A percentile compares a stretch with the other conserved stretches of the same genome.
Evolutionary conservation across 2,113 vertebrate genomes (phyloP).

Genomic region (Melospiza melodia): DNA sequence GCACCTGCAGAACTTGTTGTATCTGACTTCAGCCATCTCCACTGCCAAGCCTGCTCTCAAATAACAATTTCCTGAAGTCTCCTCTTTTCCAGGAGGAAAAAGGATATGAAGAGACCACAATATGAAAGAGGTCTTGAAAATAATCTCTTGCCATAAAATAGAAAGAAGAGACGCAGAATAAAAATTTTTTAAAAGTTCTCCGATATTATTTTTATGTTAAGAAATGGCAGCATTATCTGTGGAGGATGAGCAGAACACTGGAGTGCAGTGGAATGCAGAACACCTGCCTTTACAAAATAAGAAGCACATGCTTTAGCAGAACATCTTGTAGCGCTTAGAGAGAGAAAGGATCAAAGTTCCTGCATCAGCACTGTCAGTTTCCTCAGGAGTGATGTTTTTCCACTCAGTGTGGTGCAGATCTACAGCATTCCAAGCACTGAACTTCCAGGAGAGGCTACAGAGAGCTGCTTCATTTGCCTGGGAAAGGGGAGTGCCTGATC

Average conservation of each 20-base stretch:
- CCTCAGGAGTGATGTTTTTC: not conserved
- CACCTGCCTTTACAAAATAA: not conserved
- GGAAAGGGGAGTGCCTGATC: not conserved
- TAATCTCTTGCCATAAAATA: not conserved
- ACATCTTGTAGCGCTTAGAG: not conserved
- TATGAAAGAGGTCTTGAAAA: not conserved
- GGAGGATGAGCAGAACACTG: not conserved
- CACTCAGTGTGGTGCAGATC: not conserved
- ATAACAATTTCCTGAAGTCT: not conserved
- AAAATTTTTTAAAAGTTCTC: not conserved
- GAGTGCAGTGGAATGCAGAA: not conserved
- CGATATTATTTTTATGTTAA: not conserved
- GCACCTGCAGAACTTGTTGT: not conserved
- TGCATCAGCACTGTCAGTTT: not conserved
- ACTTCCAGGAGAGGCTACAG: not conserved
- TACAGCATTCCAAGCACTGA: not conserved
- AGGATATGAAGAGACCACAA: not conserved
- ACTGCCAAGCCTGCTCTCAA: not conserved
- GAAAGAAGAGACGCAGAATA: accelerated
- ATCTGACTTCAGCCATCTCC: slow-evolving; percentile 4
- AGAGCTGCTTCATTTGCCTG: not conserved
- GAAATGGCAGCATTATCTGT: not conserved
- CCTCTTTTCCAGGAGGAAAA: not conserved
- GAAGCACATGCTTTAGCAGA: not conserved
- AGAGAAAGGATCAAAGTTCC: not conserved